Conservation (phyloP, 2,113 vertebrate species). For the Gnathonemus echidnorhynchus region DNA sequence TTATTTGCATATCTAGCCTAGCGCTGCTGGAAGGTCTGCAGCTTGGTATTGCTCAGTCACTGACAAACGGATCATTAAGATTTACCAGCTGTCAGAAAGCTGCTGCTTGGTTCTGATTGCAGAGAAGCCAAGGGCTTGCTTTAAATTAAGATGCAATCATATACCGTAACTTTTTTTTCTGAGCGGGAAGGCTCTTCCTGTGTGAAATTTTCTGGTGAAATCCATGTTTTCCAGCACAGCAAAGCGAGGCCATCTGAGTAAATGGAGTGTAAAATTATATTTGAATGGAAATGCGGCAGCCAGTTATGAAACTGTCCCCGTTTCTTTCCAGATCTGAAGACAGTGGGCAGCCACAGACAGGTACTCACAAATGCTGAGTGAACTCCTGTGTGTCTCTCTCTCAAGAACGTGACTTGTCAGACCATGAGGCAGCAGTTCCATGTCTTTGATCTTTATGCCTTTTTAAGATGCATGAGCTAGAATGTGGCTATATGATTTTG, state of each 20-base stretch:
- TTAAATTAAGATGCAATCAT: background rate
- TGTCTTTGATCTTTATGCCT: background rate
- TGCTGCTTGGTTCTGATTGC: background rate
- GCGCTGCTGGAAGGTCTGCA: background rate
- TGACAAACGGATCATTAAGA: background rate
- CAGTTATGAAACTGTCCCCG: conserved; percentile 23
- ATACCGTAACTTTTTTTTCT: background rate
- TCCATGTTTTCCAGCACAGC: background rate
- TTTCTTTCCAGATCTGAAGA: conserved; percentile 18
- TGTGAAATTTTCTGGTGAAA: background rate
- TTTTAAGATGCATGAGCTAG: background rate
- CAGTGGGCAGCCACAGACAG: conserved; percentile 9
- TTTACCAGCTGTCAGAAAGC: background rate
- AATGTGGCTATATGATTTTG: background rate
- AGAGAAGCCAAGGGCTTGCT: background rate
- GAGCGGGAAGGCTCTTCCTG: background rate
- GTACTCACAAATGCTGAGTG: background rate
- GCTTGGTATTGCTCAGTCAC: background rate
- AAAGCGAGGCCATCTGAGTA: background rate
- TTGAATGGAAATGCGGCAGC: conserved; percentile 19
- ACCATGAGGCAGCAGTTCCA: background rate
- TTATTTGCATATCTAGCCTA: background rate
- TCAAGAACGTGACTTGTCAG: background rate
- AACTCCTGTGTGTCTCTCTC: background rate
- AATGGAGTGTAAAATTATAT: conserved; percentile 24